Evolutionary conservation across 2,888 invertebrate species (phyloP), one percentile per base, ranked within the genome.

Genomic region (Pinctada fucata): DNA sequence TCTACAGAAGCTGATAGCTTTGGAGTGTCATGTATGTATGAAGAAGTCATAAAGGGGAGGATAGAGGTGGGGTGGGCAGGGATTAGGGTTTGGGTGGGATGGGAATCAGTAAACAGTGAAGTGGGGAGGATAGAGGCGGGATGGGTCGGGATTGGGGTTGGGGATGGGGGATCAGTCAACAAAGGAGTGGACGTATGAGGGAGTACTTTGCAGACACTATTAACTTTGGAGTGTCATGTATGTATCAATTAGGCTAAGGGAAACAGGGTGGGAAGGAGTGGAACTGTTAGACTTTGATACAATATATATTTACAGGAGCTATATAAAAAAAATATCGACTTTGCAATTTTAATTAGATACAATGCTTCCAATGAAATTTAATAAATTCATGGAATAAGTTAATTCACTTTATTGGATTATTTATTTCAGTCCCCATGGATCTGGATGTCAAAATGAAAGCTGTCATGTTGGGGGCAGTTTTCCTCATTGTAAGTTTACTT

Each of bases 1-100:
- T 88, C 87, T 77, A 90, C 89, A 0, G 88, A 90, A 76, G 89
- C 90, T 45, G 89, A 91, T 79, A 91, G 88, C 79, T 91, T 89
- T 79, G 88, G 89, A 10, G 87, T 90, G 8, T 83, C 86, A 13
- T 91, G 91, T 91, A 78, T 69, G 78, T 70, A 48, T 2, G 16
- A 45, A 13, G 5, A 63, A 31, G 31, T 31, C 31, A 1, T 31
- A 31, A n/a, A n/a, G n/a, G 31, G 31, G 31, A 31, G 31, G 31
- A 31, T 31, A 31, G 31, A 31, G 31, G 31, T 31, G 31, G 10
- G 5, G 6, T n/a, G 31, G n/a, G n/a, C 1, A 58, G 8, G n/a
- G n/a, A n/a, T 58, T 31, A 31, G 31, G 31, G 31, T 31, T 31
- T 31, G 31, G 16, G 31, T 31, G 88, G 89, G 2, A 90, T 89